phyloP scores from a whole-genome alignment of 1,140 invertebrate species.

The Charaxes varanes region DNA sequence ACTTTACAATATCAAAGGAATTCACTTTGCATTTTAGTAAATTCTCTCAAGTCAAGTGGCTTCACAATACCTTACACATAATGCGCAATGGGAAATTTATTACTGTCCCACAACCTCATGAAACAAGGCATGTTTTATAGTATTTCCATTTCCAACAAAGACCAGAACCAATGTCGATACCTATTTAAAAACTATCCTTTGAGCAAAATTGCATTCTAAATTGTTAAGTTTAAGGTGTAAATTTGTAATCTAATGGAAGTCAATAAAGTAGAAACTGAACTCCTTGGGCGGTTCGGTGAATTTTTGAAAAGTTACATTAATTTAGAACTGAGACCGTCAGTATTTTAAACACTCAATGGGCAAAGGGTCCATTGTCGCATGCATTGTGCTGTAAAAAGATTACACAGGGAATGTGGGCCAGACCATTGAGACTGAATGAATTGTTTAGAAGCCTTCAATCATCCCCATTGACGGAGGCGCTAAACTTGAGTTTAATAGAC shows the following conservation, averaged over 20 bases:
- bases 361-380: conserved; percentile 47
- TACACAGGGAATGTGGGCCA: conserved; percentile 63
- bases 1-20: background rate
- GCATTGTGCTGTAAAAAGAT: conserved; percentile 63
- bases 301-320: conserved; percentile 63
- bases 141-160: conserved; percentile 40
- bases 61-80: conserved; percentile 23
- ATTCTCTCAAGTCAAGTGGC: conserved; percentile 35
- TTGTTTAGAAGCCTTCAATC: conserved; percentile 69
- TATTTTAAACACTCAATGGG: conserved; percentile 52
- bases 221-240: conserved; percentile 5
- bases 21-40: conserved; percentile 16
- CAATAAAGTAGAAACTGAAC: conserved; percentile 13
- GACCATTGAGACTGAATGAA: conserved; percentile 62
- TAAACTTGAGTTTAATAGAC: conserved; percentile 72
- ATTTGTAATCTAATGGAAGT: conserved; percentile 7
- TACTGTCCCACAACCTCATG: conserved; percentile 42
- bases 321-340: conserved; percentile 50
- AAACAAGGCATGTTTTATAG: conserved; percentile 39
- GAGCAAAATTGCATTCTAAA: conserved; percentile 19
- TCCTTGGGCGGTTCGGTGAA: conserved; percentile 54
- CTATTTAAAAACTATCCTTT: conserved; percentile 28
- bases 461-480: conserved; percentile 62
- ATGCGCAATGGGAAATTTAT: conserved; percentile 51
- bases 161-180: conserved; percentile 47